Evolutionary conservation across 1,140 invertebrate genomes (phyloP), one percentile per base, ranked within the genome.

Genomic region (Lucilia cuprina): DNA sequence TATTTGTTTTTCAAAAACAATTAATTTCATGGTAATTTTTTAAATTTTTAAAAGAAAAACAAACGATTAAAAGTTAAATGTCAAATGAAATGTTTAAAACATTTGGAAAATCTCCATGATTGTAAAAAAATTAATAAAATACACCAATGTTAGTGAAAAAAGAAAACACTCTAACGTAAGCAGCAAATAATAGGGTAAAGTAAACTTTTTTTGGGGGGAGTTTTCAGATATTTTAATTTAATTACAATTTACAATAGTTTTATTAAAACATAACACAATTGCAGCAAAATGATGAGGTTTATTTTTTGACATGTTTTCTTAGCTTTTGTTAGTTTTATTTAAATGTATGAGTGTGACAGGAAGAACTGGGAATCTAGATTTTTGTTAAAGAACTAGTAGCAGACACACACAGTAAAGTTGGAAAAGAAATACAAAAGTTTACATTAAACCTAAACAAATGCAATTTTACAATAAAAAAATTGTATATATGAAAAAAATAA

Each of bases 401-500:
- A 65, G 55, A 65, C n/a, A 21, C 65, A 19, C 9, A 70, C 19
- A 70, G 7, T 70, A 7, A n/a, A 30, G 25, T 30, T 30, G n/a
- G n/a, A 21, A n/a, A 21, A 21, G 21, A 70, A 70, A 70, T 70
- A 70, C n/a, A 21, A 70, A 70, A 70, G 50, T 25, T 80, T 80
- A 80, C 77, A 80, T 80, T 80, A 80, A 80, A 80, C 77, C 77
- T 80, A 80, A 80, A 80, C 77, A 80, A 80, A 80, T 50, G 41
- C 77, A 80, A 25, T 80, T 21, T 60, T 65, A 60, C 19, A 82
- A 82, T 30, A 55, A 55, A 50, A 13, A 30, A 50, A 21, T 55
- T 55, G 13, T 49, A 10, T 82, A 19, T 2, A 49, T n/a, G 19
- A 49, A 9, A 80, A 80, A 80, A 55, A 49, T 49, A 80, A 49